Base-by-base conservation (phyloP, 2,888 invertebrate genomes). In the Drosophila infuscata region DNA sequence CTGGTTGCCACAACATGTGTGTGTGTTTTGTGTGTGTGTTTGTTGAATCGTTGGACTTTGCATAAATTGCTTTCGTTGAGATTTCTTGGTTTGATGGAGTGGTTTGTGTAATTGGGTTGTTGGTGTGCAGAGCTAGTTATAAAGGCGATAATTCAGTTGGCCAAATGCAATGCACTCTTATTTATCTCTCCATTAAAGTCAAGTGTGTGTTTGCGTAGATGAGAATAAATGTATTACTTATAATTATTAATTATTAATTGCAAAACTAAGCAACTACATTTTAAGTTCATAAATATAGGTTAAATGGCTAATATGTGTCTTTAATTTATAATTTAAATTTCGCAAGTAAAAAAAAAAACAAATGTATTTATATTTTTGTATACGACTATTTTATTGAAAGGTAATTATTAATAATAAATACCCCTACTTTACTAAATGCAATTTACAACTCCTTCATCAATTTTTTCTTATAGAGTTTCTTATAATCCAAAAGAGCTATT, bases 11-110 rank as follows among this genome's bases (percentile, higher is more conserved):
- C 17, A 36, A 20, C 36, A 7, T 43, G 38, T 64, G n/a, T 51
- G 17, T 41, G 58, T 33, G 38, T 32, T n/a, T 52, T 32, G 20
- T 35, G 48, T 35, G 48, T 46, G 38, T 56, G 35, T 61, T 43
- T 20, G 33, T 46, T 56, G 53, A 61, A 61, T 70, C 76, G 51
- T 41, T 64, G 71, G 58, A 70, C 49, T 25, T 62, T 62, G 68
- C 57, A 57, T 69, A 79, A 84, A 84, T 84, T 88, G 88, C 88
- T 78, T 80, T 66, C 49, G 58, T 63, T 57, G 69, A 68, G 67
- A 73, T 64, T 70, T 69, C 49, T 52, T n/a, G 30, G 46, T 17
- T 57, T 77, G 61, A 74, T 76, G 65, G 61, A 76, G 70, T 65
- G 69, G 53, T 35, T 57, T 53, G 29, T 58, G 43, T 20, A 58